These are phyloP conservation scores for Opisthograptis luteolata DNA, from an alignment of 2,888 invertebrate species.

Conservation along the genomic window DNA sequence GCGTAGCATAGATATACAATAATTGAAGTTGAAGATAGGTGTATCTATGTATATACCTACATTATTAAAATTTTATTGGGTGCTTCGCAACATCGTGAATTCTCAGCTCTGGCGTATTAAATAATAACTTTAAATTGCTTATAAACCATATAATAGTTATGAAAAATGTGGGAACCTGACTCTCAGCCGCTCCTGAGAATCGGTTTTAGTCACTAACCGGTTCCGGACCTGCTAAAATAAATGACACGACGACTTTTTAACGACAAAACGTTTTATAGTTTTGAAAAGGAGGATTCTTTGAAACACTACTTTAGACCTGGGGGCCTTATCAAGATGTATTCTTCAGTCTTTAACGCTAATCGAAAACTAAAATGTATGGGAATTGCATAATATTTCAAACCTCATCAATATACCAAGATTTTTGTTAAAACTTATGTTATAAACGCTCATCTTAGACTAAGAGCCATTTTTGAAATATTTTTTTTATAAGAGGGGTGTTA, in stretches of 20 bases:
- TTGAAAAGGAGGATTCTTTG: slow-evolving; percentile 11
- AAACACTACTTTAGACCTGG: slow-evolving; percentile 10
- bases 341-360: no score
- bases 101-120: slow-evolving; percentile 2
- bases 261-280: slow-evolving; percentile 12
- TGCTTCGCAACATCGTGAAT: slow-evolving; percentile 2
- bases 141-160: slow-evolving; percentile 8
- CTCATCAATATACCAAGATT: no score
- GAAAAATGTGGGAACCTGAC: slow-evolving; percentile 23
- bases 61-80: slow-evolving; percentile 7
- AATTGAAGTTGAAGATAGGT: not conserved
- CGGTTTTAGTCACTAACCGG: slow-evolving; percentile 15
- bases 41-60: no score
- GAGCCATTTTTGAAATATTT: no score
- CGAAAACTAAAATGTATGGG: no score
- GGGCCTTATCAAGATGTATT: no score
- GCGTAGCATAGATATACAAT: no score
- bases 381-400: no score
- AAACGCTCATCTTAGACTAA: no score
- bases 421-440: no score
- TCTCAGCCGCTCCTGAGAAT: slow-evolving; percentile 15
- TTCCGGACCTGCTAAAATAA: slow-evolving; percentile 13
- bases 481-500: no score
- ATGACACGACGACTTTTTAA: slow-evolving; percentile 23
- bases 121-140: slow-evolving; percentile 11